Conservation (phyloP, 2,888 invertebrate species). For the Oithona nana region DNA sequence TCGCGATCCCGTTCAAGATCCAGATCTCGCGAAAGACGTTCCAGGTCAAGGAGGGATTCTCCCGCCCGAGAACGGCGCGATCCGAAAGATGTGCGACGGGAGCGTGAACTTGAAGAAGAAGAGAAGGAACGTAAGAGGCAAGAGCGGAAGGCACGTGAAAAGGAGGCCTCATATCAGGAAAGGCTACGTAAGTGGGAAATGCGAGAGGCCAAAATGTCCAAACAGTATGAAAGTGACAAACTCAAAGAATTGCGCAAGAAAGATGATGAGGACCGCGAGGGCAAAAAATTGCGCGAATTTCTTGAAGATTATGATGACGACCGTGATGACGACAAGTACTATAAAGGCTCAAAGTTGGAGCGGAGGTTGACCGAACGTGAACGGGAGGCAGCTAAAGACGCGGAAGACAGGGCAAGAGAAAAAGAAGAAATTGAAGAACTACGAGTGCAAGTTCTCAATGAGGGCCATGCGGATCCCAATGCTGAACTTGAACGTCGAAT, state of each 20-base stretch:
- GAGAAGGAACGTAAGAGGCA: constrained; percentile 67
- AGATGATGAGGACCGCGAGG: constrained; percentile 73
- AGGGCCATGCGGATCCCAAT: constrained; percentile 33
- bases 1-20: constrained; percentile 18
- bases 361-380: constrained; percentile 77
- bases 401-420: constrained; percentile 71
- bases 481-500: constrained; percentile 34
- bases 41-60: constrained; percentile 11
- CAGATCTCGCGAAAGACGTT: constrained; percentile 11
- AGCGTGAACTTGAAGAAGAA: constrained; percentile 52
- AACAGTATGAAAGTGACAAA: constrained; percentile 73
- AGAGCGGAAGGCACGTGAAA: constrained; percentile 77
- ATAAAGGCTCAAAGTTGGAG: constrained; percentile 71
- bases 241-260: constrained; percentile 64
- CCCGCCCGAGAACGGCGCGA: constrained; percentile 23
- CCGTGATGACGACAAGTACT: constrained; percentile 88
- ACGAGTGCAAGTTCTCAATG: constrained; percentile 42
- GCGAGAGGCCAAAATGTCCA: constrained; percentile 66
- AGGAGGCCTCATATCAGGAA: constrained; percentile 68
- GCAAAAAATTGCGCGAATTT: constrained; percentile 84
- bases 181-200: constrained; percentile 55
- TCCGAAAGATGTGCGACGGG: constrained; percentile 32
- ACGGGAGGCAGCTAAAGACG: constrained; percentile 78
- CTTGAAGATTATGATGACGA: constrained; percentile 98
- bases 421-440: constrained; percentile 70